These are phyloP conservation scores for Poecilia picta DNA, from an alignment of 2,797 vertebrate genomes.

Conservation along the genomic window DNA sequence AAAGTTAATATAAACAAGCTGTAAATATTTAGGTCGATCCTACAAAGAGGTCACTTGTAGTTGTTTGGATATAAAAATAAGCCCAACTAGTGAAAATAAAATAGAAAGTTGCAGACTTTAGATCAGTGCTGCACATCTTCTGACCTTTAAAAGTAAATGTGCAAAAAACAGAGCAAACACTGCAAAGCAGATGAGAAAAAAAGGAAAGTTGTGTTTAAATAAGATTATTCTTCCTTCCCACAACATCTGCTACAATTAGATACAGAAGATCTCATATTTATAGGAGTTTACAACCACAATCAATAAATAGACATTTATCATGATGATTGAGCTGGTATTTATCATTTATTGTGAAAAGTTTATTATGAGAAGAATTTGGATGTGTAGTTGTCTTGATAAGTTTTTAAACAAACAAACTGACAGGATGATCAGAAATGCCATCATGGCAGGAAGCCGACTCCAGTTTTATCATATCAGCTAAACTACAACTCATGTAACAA, in stretches of 20 bases:
- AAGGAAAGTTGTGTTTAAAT: not conserved
- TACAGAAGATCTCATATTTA: not conserved
- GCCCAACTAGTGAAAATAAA: not conserved
- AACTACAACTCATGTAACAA: not conserved
- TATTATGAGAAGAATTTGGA: no score
- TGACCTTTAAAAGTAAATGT: not conserved
- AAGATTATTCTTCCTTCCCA: not conserved
- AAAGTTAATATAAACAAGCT: not conserved
- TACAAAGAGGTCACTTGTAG: not conserved
- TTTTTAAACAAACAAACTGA: no score
- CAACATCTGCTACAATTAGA: not conserved
- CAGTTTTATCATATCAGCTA: not conserved
- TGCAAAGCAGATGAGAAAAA: not conserved
- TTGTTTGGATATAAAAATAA: not conserved
- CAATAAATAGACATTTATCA: not conserved
- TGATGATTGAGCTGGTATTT: not conserved
- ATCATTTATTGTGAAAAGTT: no score
- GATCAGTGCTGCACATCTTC: not conserved
- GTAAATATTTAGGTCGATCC: not conserved
- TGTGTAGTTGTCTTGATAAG: no score
- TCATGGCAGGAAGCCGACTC: not conserved
- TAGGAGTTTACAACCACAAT: not conserved
- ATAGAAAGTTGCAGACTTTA: not conserved
- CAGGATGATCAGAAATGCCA: no score
- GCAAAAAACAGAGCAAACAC: not conserved